These are phyloP conservation scores for Sinelater perroti DNA, from an alignment of 2,888 invertebrate genomes.

Conservation along the genomic window DNA sequence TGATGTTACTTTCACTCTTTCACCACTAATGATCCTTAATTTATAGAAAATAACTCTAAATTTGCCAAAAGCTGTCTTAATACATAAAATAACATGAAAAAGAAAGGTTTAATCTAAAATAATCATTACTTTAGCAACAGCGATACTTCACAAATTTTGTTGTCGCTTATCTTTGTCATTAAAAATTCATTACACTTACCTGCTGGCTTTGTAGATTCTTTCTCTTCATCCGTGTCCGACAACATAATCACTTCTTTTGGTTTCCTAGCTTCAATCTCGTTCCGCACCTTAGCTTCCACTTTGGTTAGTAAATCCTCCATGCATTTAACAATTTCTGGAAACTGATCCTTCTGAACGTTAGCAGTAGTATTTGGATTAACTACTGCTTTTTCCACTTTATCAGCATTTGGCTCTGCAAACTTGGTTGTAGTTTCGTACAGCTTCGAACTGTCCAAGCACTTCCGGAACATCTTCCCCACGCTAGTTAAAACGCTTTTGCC, in stretches of 20 bases:
- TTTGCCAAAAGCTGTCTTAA: too few species aligned
- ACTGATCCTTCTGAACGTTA: slow-evolving; percentile 22
- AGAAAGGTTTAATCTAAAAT: too few species aligned
- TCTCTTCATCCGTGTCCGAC: slow-evolving; percentile 42
- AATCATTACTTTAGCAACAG: too few species aligned
- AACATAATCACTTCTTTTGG: slow-evolving; percentile 40
- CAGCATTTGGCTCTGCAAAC: background rate
- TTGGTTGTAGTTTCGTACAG: slow-evolving; percentile 28
- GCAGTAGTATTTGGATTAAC: background rate
- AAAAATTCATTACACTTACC: too few species aligned
- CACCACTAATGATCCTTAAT: too few species aligned
- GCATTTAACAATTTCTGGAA: slow-evolving; percentile 31
- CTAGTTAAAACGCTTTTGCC: slow-evolving; percentile 71
- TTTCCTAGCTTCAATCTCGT: slow-evolving; percentile 34
- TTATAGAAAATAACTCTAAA: too few species aligned
- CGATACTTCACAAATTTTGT: too few species aligned
- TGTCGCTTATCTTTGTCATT: too few species aligned
- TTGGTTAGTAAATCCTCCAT: slow-evolving; percentile 44
- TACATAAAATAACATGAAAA: too few species aligned
- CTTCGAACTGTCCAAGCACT: slow-evolving; percentile 60
- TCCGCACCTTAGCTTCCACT: slow-evolving; percentile 37
- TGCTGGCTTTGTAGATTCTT: background rate
- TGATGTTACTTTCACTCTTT: too few species aligned
- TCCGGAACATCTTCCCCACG: slow-evolving; percentile 68
- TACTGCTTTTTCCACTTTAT: background rate